Evolutionary conservation across 1,140 invertebrate genomes (phyloP).

Genomic region (Nebria ingens): DNA sequence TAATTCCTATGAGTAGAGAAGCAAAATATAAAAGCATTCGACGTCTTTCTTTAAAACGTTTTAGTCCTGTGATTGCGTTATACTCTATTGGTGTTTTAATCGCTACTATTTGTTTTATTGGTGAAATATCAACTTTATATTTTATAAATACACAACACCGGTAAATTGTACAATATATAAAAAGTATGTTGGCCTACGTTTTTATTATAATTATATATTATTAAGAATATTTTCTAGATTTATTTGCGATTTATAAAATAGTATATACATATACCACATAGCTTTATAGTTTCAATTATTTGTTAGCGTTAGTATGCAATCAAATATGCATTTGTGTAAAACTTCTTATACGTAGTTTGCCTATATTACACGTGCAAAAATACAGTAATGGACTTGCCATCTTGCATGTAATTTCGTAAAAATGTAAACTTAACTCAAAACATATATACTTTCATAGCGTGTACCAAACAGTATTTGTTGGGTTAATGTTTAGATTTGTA

Average conservation of each 20-base stretch:
- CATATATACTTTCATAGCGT: no score
- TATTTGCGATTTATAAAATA: neutral
- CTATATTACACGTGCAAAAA: no score
- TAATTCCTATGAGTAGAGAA: neutral
- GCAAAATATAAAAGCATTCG: neutral
- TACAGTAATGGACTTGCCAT: no score
- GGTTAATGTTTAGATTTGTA: no score
- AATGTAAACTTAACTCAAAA: no score
- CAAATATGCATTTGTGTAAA: no score
- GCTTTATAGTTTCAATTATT: no score
- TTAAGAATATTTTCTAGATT: neutral
- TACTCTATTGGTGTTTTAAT: neutral
- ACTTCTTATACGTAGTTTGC: no score
- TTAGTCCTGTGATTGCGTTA: neutral
- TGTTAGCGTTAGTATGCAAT: no score
- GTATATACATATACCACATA: no score
- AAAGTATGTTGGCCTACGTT: neutral
- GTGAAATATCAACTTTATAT: neutral
- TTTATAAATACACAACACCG: neutral
- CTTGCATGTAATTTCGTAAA: no score
- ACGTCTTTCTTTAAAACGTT: neutral
- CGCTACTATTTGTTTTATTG: neutral
- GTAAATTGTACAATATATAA: neutral
- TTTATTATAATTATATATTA: neutral
- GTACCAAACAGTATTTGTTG: no score